Base-by-base conservation (phyloP, 2,113 vertebrate genomes). In the Mormyrus lacerda region DNA sequence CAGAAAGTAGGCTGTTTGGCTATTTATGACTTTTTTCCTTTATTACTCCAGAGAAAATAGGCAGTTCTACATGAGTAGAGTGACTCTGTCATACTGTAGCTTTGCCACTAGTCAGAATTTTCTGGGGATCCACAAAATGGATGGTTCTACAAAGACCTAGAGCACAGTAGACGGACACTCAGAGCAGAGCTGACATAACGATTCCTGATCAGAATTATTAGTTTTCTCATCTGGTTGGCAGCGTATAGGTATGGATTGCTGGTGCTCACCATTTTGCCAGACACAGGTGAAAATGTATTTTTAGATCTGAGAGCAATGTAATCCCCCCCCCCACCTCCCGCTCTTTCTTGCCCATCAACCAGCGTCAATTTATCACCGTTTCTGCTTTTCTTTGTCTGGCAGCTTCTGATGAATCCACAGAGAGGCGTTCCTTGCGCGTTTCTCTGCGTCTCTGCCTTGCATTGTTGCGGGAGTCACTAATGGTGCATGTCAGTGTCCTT, bases 281-380 rank as follows among this genome's bases (percentile, higher is more conserved):
- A 48, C 44, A 9, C 82, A 85, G 83, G 44, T 91, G 85, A 15
- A 39, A 73, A 84, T 27, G 55, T 6, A 6, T 89, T 27, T 79
- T 79, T 79, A 79, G 73, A 76, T 76, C 17, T 76, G 73, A 76
- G 73, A 79, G 79, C 7, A 87, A 91, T 91, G 92, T 93, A 89
- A 91, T 92, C 83, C 91, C 91, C 89, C 91, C 85, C 19, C 0
- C 10, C 53, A 3, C 53, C 42, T 8, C 51, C 24, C 17, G 48
- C 31, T 87, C 69, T 50, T 85, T 82, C 84, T 88, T 82, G 92
- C 51, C 89, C 90, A 91, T 93, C 91, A 91, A 69, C 94, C 92
- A 93, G 24, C 88, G 83, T 90, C 91, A 85, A 47, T 88, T 69
- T 5, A 31, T 58, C 82, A 86, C 79, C 39, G 82, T 11, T 88